Conservation (phyloP, 2,113 vertebrate species). For the Hemiprocne comata region DNA sequence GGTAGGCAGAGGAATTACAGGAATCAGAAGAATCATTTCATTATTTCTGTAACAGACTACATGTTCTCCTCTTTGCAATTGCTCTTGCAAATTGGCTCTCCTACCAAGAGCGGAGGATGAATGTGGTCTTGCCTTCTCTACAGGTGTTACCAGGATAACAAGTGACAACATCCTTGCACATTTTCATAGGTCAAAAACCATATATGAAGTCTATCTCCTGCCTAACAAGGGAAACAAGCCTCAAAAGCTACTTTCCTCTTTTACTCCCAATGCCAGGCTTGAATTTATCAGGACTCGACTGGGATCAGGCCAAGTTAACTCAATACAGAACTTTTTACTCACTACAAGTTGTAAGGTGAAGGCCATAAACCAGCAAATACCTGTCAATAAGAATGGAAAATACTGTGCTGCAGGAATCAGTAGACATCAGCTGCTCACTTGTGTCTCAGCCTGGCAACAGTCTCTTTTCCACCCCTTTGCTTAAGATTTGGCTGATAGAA, state of each 20-base stretch:
- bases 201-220: not conserved
- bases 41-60: not conserved
- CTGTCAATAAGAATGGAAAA: not conserved
- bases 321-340: too few species aligned
- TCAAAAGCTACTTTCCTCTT: not conserved
- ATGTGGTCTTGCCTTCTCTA: not conserved
- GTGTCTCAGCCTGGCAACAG: not conserved
- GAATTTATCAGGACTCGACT: not conserved
- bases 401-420: not conserved
- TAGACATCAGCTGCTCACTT: not conserved
- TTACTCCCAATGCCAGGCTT: not conserved
- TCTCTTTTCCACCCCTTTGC: not conserved
- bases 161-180: not conserved
- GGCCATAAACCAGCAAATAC: not conserved
- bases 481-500: not conserved
- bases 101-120: not conserved
- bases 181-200: not conserved
- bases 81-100: not conserved
- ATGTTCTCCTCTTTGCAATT: not conserved
- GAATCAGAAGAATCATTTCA: not conserved
- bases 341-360: not conserved
- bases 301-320: not conserved
- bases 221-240: not conserved
- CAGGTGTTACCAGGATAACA: not conserved
- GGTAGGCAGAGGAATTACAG: not conserved